Base-by-base conservation (phyloP, 2,113 vertebrate species). In the Ctenomys sociabilis region DNA sequence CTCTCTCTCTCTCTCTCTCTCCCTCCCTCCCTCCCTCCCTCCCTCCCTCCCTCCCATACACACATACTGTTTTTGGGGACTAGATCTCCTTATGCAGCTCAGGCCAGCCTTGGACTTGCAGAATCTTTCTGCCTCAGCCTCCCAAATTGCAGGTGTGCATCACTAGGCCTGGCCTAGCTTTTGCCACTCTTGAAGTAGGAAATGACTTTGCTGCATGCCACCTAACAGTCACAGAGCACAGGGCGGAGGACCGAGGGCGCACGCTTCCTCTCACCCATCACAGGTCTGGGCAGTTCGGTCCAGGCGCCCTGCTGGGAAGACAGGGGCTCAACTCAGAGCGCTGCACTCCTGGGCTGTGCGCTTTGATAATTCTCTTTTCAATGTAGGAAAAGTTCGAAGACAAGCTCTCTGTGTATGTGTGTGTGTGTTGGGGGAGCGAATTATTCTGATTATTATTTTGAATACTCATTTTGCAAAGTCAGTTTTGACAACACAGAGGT, bases 391-490 rank as follows among this genome's bases (percentile, higher is more conserved):
- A n/a, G 30, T 45, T 77, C 17, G 52, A 63, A 75, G 66, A 66
- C 64, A 37, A 80, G 2, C 40, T 59, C 43, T 85, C 28, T 7
- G 24, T 28, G 12, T 40, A 24, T 26, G 37, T 75, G 72, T 80
- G 3, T 24, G 32, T 3, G 40, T 72, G 28, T 35, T 16, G 14
- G 54, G 54, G 10, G 54, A 17, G 7, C 19, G 59, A 88, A 64
- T 40, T 54, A 88, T 91, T 73, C 35, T 17, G 30, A 32, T 40
- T 37, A 59, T 93, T 75, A 63, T 72, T 68, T 91, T 80, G 85
- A 81, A 73, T 43, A 82, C 11, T 11, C 43, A 52, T 19, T 10
- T 90, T 35, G 10, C 35, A 49, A 49, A 78, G 75, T 32, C 43
- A 32, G 28, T 49, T 14, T 49, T 30, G 75, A 17, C 75, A 78